A percentile compares a stretch with the other conserved stretches of the same genome.
phyloP scores from a whole-genome alignment of 1,140 invertebrate genomes.

The fruit fly (Drosophila melanogaster) region DNA sequence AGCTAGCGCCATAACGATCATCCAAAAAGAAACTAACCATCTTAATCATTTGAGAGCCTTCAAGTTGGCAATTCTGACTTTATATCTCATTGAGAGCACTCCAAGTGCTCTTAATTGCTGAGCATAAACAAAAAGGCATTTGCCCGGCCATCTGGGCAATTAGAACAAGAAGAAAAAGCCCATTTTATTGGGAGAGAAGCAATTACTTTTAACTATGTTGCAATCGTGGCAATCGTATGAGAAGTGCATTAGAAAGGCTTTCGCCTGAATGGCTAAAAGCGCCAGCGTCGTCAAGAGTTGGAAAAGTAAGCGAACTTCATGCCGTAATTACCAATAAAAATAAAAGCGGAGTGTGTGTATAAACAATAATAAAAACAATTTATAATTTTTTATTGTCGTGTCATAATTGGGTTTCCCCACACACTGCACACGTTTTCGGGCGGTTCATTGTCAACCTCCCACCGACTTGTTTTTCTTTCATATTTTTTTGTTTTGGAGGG shows the following conservation, averaged over 20 bases:
- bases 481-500: too few species aligned
- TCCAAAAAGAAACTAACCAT: neutral
- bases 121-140: constrained; percentile 20
- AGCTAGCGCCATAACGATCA: neutral
- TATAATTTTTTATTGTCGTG: constrained; percentile 33
- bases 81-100: constrained; percentile 39
- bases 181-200: constrained; percentile 42
- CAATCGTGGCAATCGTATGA: constrained; percentile 9
- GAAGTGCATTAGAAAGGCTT: constrained; percentile 46
- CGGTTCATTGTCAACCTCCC: constrained; percentile 21
- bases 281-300: constrained; percentile 8
- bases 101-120: constrained; percentile 55
- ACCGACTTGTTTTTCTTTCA: neutral
- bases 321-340: constrained; percentile 58
- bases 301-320: constrained; percentile 8
- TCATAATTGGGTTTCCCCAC: constrained; percentile 30
- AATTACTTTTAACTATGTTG: constrained; percentile 40
- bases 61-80: constrained; percentile 13
- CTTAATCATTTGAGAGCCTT: constrained; percentile 10
- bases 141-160: constrained; percentile 48
- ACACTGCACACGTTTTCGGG: constrained; percentile 3
- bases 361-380: constrained; percentile 46
- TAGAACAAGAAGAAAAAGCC: constrained; percentile 65
- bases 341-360: constrained; percentile 49
- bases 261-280: neutral